These are phyloP conservation scores for Crotalus helleri DNA, from an alignment of 2,113 vertebrate species.

Conservation along the genomic window DNA sequence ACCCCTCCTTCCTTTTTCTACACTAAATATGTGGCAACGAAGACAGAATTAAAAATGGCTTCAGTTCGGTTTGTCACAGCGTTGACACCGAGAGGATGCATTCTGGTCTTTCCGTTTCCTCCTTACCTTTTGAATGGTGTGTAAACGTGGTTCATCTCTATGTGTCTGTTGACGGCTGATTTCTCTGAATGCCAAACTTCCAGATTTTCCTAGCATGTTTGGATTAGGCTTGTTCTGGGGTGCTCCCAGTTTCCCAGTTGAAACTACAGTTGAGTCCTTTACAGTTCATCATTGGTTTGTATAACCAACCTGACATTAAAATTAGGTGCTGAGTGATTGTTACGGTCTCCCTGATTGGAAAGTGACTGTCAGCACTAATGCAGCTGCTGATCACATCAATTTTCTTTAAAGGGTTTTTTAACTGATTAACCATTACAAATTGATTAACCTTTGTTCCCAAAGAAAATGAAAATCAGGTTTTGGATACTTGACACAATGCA, in stretches of 20 bases:
- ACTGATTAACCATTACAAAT: conserved; percentile 29
- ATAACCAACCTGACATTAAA: not conserved
- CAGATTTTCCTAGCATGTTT: not conserved
- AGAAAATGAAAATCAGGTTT: conserved; percentile 45
- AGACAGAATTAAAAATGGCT: too few species aligned
- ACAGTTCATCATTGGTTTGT: not conserved
- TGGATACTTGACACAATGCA: conserved; percentile 24
- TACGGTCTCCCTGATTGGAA: not conserved
- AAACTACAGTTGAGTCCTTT: not conserved
- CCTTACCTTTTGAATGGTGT: not conserved
- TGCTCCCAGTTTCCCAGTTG: not conserved
- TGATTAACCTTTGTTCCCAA: conserved; percentile 44
- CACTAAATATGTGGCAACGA: too few species aligned
- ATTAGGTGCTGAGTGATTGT: not conserved
- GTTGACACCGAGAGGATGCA: not conserved
- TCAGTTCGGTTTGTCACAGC: too few species aligned
- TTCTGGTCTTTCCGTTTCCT: not conserved
- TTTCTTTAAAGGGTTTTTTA: conserved; percentile 53
- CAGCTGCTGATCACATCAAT: not conserved
- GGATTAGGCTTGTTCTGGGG: not conserved
- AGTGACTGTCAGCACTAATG: not conserved
- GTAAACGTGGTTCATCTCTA: not conserved
- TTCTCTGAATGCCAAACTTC: not conserved
- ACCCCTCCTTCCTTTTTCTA: too few species aligned
- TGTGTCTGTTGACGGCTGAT: not conserved